These are phyloP conservation scores for Zophobas atratus DNA, from an alignment of 1,140 invertebrate genomes.

Conservation along the genomic window DNA sequence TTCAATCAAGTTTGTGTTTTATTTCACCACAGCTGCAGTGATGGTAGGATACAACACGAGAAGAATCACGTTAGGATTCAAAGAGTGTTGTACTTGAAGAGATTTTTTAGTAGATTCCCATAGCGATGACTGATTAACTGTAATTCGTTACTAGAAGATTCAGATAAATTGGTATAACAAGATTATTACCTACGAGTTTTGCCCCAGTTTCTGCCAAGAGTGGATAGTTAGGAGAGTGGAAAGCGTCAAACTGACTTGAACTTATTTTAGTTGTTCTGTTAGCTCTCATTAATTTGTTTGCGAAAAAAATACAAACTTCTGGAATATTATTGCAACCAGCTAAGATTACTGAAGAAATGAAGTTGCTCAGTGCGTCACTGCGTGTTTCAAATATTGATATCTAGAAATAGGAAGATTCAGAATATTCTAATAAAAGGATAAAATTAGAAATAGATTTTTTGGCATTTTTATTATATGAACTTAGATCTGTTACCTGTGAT, in stretches of 20 bases:
- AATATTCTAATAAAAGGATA: neutral
- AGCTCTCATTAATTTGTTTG: conserved; percentile 90
- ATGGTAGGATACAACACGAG: too few species aligned
- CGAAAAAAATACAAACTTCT: conserved; percentile 95
- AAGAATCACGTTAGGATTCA: too few species aligned
- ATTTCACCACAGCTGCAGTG: too few species aligned
- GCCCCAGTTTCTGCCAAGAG: conserved; percentile 88
- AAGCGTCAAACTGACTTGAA: conserved; percentile 87
- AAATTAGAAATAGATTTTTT: neutral
- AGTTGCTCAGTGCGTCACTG: conserved; percentile 94
- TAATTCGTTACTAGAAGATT: too few species aligned
- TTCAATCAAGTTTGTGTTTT: too few species aligned
- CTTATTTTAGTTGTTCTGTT: conserved; percentile 92
- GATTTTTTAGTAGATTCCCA: too few species aligned
- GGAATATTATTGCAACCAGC: conserved; percentile 94
- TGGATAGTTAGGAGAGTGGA: conserved; percentile 90
- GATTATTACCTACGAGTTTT: conserved; percentile 72
- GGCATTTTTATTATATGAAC: too few species aligned
- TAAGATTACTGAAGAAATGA: conserved; percentile 90
- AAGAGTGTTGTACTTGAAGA: too few species aligned
- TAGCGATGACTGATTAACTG: too few species aligned
- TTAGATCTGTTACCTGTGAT: conserved; percentile 68
- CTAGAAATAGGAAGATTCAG: conserved; percentile 69
- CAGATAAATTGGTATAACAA: conserved; percentile 51
- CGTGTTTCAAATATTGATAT: conserved; percentile 93